These are phyloP conservation scores for Porphyrio hochstetteri DNA, from an alignment of 2,113 vertebrate species.

Conservation along the genomic window DNA sequence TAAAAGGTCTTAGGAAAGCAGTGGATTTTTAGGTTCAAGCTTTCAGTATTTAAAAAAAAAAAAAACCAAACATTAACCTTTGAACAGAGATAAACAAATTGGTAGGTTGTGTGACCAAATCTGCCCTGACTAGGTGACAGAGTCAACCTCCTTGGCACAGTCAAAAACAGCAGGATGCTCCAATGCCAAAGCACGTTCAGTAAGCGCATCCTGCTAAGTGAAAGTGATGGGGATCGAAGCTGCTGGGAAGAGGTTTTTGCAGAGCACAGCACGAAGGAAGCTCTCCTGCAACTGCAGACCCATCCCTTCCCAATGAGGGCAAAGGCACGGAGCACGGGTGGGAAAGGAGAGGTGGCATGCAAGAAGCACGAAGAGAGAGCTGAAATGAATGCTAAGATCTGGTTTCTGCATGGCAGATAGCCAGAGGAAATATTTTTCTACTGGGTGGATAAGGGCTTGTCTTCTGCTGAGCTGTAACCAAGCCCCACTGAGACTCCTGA, in stretches of 20 bases:
- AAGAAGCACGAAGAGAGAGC: not conserved
- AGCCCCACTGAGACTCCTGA: not conserved
- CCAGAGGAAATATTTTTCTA: constrained; percentile 44
- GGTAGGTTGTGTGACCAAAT: not conserved
- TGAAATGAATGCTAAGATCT: not conserved
- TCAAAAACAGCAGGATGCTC: not conserved
- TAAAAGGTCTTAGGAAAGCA: constrained; percentile 42
- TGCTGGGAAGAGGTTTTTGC: not conserved
- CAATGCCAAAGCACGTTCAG: not conserved
- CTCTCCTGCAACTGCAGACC: not conserved
- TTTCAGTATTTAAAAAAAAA: constrained; percentile 25
- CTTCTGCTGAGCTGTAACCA: constrained; percentile 44
- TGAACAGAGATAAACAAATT: constrained; percentile 41
- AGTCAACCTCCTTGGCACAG: not conserved
- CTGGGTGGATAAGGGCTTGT: not conserved
- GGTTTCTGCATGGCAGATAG: not conserved
- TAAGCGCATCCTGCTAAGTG: not conserved
- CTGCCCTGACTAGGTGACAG: constrained; percentile 17
- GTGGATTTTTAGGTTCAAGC: constrained; percentile 43
- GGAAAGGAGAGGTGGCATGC: not conserved
- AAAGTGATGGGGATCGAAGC: not conserved
- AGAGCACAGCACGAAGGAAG: not conserved
- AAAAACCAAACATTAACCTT: not conserved
- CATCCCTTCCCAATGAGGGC: not conserved
- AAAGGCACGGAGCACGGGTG: not conserved